Percentiles rank a stretch among this genome's conserved stretches.
These are phyloP conservation scores for Clupea harengus DNA, from an alignment of 2,113 vertebrate genomes.

Conservation along the genomic window DNA sequence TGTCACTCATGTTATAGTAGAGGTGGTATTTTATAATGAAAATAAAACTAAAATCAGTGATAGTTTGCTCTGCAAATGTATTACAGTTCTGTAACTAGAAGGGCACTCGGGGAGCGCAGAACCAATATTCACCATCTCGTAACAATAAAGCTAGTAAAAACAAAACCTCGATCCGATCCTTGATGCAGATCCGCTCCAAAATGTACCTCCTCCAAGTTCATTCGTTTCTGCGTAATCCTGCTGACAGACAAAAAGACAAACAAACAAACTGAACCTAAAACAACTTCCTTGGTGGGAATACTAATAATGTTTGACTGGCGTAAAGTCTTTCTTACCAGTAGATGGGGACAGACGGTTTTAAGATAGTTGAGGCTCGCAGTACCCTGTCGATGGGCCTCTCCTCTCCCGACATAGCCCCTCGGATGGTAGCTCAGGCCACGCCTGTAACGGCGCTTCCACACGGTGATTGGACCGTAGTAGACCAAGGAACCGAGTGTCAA, in stretches of 20 bases:
- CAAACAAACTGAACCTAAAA: no score
- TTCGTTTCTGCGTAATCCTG: no score
- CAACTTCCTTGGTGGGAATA: no score
- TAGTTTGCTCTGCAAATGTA: background rate
- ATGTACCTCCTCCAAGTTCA: no score
- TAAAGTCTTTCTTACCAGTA: conserved; percentile 39
- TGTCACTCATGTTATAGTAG: background rate
- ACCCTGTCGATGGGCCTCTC: background rate
- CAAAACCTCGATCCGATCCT: no score
- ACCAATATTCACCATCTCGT: no score
- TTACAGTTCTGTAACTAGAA: background rate
- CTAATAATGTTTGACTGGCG: background rate
- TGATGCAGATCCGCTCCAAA: no score
- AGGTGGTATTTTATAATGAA: background rate
- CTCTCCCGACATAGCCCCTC: background rate
- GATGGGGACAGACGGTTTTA: conserved; percentile 49
- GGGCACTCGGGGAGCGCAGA: no score
- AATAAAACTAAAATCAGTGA: background rate
- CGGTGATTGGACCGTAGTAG: conserved; percentile 28
- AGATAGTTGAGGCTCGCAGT: background rate
- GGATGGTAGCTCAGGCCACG: conserved; percentile 17
- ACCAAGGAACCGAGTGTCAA: conserved; percentile 16
- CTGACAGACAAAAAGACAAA: no score
- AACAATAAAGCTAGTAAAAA: no score
- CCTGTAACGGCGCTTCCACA: conserved; percentile 5